These are phyloP conservation scores for Enteromius fasciolatus DNA, from an alignment of 2,797 vertebrate species.

Conservation along the genomic window DNA sequence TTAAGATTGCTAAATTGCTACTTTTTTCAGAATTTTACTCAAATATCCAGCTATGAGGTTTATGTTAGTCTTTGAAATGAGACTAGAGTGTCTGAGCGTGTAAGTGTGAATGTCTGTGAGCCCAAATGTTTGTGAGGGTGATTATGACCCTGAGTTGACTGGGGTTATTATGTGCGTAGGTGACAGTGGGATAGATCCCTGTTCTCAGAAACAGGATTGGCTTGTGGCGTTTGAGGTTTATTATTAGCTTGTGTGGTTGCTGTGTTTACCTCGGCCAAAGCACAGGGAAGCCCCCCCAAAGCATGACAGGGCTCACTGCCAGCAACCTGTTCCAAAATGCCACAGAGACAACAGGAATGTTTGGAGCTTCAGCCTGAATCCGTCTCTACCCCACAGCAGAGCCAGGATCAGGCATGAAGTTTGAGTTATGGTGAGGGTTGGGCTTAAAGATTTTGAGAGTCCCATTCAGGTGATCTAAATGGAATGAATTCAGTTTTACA, in stretches of 20 bases:
- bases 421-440: constrained; percentile 1
- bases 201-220: constrained; percentile 67
- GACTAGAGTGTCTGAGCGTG: constrained; percentile 24
- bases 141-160: constrained; percentile 53
- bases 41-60: neutral
- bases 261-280: constrained; percentile 63
- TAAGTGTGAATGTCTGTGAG: constrained; percentile 40
- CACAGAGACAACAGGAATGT: constrained; percentile 49
- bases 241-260: constrained; percentile 65
- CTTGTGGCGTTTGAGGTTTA: constrained; percentile 55
- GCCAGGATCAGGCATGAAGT: neutral
- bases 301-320: constrained; percentile 57
- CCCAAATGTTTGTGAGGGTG: constrained; percentile 25
- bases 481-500: neutral
- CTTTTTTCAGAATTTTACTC: neutral
- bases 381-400: constrained; percentile 5
- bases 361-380: constrained; percentile 39
- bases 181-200: constrained; percentile 66
- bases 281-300: constrained; percentile 68
- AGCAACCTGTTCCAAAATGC: constrained; percentile 66
- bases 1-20: no score
- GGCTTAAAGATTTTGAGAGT: neutral
- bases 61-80: constrained; percentile 35
- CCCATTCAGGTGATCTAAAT: neutral
- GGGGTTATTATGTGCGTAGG: constrained; percentile 64